phyloP scores from a whole-genome alignment of 2,797 vertebrate species.

The Dendrocincla tyrannina region DNA sequence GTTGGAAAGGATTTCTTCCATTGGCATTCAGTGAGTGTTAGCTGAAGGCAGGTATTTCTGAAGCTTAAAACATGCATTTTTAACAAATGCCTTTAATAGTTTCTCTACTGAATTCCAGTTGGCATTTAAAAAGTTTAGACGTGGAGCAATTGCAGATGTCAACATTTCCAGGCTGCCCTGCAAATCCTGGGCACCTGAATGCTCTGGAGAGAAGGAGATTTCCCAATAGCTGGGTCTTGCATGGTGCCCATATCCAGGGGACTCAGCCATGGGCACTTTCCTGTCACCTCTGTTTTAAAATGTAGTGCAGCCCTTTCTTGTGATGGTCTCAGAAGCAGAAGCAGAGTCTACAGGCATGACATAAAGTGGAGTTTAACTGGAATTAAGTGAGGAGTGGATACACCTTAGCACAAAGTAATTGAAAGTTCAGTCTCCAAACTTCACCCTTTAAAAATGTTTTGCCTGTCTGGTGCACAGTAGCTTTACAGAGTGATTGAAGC shows the following conservation, averaged over 20 bases:
- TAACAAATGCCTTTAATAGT: neutral
- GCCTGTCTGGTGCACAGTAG: neutral
- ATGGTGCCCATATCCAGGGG: fast-evolving
- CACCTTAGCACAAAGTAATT: conserved; percentile 19
- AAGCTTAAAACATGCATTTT: neutral
- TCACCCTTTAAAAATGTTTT: conserved; percentile 10
- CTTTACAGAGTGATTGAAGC: conserved; percentile 13
- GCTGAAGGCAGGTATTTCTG: neutral
- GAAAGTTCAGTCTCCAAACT: neutral
- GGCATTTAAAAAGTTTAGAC: neutral
- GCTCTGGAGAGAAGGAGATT: neutral
- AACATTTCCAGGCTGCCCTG: neutral
- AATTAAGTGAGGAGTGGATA: neutral
- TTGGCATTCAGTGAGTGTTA: neutral
- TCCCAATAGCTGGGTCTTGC: neutral
- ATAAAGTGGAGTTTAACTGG: neutral
- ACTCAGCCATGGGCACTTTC: neutral
- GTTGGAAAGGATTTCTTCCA: neutral
- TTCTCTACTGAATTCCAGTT: neutral
- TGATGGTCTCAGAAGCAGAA: neutral
- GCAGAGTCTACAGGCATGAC: neutral
- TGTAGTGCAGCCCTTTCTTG: neutral
- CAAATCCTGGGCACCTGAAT: neutral
- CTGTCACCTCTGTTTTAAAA: neutral
- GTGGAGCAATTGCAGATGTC: neutral